Percentiles rank a stretch among this genome's conserved stretches.
These are phyloP conservation scores for Drosophila littoralis DNA, from an alignment of 1,140 invertebrate species.

Conservation along the genomic window DNA sequence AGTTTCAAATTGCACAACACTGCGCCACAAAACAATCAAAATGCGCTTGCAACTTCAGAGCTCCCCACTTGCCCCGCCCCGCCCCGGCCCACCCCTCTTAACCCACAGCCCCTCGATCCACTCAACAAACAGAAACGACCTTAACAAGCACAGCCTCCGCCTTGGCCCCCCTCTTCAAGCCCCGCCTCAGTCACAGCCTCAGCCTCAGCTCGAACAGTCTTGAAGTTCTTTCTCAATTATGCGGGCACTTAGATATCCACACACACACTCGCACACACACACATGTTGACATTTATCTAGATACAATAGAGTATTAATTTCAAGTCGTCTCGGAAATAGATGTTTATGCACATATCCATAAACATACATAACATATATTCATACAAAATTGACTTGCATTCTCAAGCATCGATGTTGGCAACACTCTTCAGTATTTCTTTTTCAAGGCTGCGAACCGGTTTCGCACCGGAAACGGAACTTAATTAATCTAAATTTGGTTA, in stretches of 20 bases:
- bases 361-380: not conserved
- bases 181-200: too few relatives aligned
- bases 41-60: conserved; percentile 21
- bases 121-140: not conserved
- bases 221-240: conserved; percentile 20
- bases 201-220: conserved; percentile 3
- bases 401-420: too few relatives aligned
- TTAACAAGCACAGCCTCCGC: not conserved
- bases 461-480: too few relatives aligned
- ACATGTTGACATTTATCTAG: not conserved
- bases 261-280: not conserved
- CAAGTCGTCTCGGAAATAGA: not conserved
- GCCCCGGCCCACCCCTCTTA: not conserved
- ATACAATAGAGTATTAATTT: conserved; percentile 16
- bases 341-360: not conserved
- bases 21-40: conserved; percentile 17
- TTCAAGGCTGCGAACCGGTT: too few relatives aligned
- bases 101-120: not conserved
- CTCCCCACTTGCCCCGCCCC: not conserved
- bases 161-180: too few relatives aligned
- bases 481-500: too few relatives aligned
- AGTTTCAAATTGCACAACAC: conserved; percentile 56
- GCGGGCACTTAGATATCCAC: conserved; percentile 13
- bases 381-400: too few relatives aligned
- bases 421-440: too few relatives aligned